Base-by-base conservation (phyloP, 1,140 invertebrate genomes). In the Carcinoscorpius rotundicauda region DNA sequence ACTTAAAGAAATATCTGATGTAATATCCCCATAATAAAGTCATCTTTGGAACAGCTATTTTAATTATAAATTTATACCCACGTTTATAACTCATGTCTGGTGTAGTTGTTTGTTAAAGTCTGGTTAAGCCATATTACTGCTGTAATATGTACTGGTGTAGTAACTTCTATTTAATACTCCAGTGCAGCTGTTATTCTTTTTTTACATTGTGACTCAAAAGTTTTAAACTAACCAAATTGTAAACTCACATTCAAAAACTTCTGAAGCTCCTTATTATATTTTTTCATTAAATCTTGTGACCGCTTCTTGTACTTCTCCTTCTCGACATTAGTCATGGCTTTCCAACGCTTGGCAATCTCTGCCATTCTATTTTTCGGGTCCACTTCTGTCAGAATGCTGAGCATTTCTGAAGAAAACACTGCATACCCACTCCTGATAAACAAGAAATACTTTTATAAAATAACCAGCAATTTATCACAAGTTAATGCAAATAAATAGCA, bases 251-350 rank as follows among this genome's bases (percentile, higher is more conserved):
- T 76, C n/a, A 79, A 66, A 65, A 79, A 80, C 58, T 75, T 74
- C 64, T 79, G 74, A 66, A 78, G 76, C 8, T 78, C 75, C 53
- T 74, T 70, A 59, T 78, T 77, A 68, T 80, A 79, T 59, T 73
- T 72, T 49, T 76, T 66, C 62, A 69, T 61, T 63, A 69, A 61
- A 50, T 69, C 68, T 61, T 69, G 63, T 6, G 77, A 65, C 63
- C 75, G 70, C 55, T 73, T 72, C 50, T 74, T 75, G 65, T 77
- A 78, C 58, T 71, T 69, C 10, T 73, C 71, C 68, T 77, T 76
- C 64, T 80, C 75, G 29, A 63, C 62, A 8, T 68, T 55, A 6
- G 69, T 65, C 52, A 80, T 68, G 49, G 66, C 64, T 64, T 77
- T 74, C 78, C 78, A 80, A n/a, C 71, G 69, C 60, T 72, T 69